These are phyloP conservation scores for Siderastrea radians DNA, from an alignment of 92 coral and sea anemone genomes.

Conservation along the genomic window DNA sequence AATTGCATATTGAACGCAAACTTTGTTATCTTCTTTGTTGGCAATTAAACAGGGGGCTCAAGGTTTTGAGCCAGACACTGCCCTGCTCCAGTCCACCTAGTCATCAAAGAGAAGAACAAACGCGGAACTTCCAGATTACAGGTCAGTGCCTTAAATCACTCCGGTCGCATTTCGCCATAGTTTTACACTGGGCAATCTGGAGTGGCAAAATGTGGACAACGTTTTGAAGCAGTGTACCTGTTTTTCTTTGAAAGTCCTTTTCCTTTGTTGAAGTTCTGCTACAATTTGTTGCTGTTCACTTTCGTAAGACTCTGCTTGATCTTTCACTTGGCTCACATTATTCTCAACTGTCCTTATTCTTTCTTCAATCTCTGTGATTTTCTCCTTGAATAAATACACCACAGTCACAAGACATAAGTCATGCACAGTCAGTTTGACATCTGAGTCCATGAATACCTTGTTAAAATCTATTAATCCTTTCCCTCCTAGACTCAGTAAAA, in stretches of 20 bases:
- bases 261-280: background rate
- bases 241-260: conserved; percentile 31
- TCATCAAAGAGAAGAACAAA: too few relatives aligned
- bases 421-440: background rate
- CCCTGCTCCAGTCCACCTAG: too few relatives aligned
- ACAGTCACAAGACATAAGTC: background rate
- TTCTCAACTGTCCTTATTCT: background rate
- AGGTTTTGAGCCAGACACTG: too few relatives aligned
- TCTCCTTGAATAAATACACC: background rate
- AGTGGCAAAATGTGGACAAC: background rate
- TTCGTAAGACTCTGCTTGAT: background rate
- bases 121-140: too few relatives aligned
- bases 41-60: too few relatives aligned
- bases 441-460: background rate
- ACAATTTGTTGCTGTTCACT: background rate
- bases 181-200: background rate
- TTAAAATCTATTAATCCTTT: background rate
- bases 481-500: background rate
- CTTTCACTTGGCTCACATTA: background rate
- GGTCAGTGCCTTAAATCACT: too few relatives aligned
- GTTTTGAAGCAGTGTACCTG: background rate
- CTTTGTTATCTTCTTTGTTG: too few relatives aligned
- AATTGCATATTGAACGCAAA: too few relatives aligned
- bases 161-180: too few relatives aligned
- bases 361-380: conserved; percentile 16